Percentiles rank a stretch among this genome's conserved stretches.
Evolutionary conservation across 2,888 invertebrate species (phyloP).

Genomic region (Auanema sp.): DNA sequence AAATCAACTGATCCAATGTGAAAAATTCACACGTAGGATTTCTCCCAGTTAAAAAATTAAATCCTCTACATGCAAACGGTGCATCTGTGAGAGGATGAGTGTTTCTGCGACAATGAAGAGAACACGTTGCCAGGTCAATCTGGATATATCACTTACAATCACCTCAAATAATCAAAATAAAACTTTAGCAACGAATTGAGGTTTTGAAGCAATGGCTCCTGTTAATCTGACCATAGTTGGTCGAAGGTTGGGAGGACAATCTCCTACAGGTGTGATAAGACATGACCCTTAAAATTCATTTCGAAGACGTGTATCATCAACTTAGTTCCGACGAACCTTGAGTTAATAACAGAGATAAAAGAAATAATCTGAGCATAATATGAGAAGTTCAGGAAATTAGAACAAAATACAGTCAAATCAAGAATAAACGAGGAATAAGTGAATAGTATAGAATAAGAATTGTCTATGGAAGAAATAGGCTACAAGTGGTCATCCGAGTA

Average conservation of each 20-base stretch:
- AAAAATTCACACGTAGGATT: slow-evolving; percentile 47
- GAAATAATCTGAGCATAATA: no score
- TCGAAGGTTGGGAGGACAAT: slow-evolving; percentile 9
- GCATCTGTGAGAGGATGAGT: slow-evolving; percentile 39
- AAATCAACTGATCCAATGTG: slow-evolving; percentile 8
- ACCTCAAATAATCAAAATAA: not conserved
- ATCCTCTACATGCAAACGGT: slow-evolving; percentile 38
- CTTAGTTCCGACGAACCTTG: no score
- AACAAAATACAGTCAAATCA: no score
- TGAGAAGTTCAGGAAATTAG: no score
- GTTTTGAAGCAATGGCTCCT: slow-evolving; percentile 6
- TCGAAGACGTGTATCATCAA: no score
- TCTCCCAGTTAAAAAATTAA: slow-evolving; percentile 43
- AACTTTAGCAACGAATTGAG: slow-evolving; percentile 12
- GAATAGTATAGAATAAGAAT: no score
- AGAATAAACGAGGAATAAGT: no score
- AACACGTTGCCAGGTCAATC: slow-evolving; percentile 40
- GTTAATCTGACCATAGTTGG: slow-evolving; percentile 11
- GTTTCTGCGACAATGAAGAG: slow-evolving; percentile 36
- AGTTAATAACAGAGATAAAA: no score
- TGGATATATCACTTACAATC: slow-evolving; percentile 11
- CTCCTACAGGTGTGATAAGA: not conserved
- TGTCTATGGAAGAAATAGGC: no score
- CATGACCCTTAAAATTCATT: no score
- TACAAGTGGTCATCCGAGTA: no score